Conservation (phyloP, 2,888 invertebrate species). For the Druceiella hillmani region DNA sequence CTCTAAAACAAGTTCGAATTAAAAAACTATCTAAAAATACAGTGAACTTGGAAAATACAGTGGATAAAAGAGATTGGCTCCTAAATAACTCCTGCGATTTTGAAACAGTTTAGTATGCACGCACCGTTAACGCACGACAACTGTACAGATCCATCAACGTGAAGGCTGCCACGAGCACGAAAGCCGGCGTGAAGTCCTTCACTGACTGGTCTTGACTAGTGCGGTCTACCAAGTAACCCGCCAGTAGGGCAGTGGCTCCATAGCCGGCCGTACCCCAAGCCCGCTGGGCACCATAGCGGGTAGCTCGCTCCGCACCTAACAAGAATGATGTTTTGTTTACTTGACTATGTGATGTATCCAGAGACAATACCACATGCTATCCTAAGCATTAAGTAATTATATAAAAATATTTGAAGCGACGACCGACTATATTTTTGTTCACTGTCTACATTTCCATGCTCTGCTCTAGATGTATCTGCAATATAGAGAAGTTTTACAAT, state of each 20-base stretch:
- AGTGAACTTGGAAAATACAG: no score
- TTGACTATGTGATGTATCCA: background rate
- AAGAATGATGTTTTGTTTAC: no score
- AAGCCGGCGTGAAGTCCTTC: slow-evolving; percentile 69
- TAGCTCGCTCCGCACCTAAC: slow-evolving; percentile 63
- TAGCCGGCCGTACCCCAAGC: slow-evolving; percentile 83
- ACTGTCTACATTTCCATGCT: background rate
- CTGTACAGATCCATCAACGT: slow-evolving; percentile 61
- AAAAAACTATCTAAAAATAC: no score
- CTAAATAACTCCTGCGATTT: no score
- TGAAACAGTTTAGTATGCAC: slow-evolving; percentile 11
- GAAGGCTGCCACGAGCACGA: slow-evolving; percentile 59
- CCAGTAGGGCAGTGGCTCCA: slow-evolving; percentile 64
- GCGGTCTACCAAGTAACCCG: slow-evolving; percentile 64
- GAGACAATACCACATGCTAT: slow-evolving; percentile 2
- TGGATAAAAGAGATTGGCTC: no score
- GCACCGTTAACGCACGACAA: slow-evolving; percentile 58
- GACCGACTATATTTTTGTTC: background rate
- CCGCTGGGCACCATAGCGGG: slow-evolving; percentile 70
- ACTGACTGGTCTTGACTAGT: slow-evolving; percentile 47
- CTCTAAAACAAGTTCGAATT: no score
- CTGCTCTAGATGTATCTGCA: no score
- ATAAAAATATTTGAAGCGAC: background rate
- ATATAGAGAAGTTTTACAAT: no score
- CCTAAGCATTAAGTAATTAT: background rate